Percentiles rank a stretch among this genome's conserved stretches.
These are phyloP conservation scores for Ochotona curzoniae DNA, from an alignment of 2,113 vertebrate genomes.

Conservation along the genomic window DNA sequence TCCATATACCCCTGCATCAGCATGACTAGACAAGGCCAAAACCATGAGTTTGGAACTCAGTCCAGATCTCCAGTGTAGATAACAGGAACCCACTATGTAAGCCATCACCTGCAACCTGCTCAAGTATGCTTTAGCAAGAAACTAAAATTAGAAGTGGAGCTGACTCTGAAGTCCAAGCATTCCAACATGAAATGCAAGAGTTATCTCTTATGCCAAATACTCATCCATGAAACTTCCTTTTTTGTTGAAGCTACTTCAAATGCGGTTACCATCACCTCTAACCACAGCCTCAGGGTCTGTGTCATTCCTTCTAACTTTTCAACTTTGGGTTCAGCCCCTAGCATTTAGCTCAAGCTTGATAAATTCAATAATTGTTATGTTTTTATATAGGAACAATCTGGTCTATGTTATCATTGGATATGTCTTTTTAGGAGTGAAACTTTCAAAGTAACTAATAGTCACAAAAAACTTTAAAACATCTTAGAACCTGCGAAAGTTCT, in stretches of 20 bases:
- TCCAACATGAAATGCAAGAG: too few species aligned
- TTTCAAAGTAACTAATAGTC: constrained; percentile 7
- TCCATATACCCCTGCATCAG: too few species aligned
- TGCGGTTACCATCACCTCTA: neutral
- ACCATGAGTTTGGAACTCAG: too few species aligned
- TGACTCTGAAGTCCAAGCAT: too few species aligned
- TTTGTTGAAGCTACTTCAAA: neutral
- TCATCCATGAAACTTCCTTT: too few species aligned
- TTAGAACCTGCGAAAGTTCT: constrained; percentile 4
- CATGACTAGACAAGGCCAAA: too few species aligned
- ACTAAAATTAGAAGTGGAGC: too few species aligned
- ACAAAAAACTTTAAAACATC: neutral
- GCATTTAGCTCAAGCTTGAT: constrained; percentile 34
- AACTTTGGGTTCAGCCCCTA: constrained; percentile 16
- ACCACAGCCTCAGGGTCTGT: neutral
- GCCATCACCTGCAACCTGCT: too few species aligned
- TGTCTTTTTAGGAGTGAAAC: neutral
- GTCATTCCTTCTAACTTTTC: neutral
- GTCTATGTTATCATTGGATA: neutral
- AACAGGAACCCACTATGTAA: too few species aligned
- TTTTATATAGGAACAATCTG: constrained; percentile 31
- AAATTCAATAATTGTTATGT: neutral
- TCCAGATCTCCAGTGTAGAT: too few species aligned
- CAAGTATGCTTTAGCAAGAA: too few species aligned
- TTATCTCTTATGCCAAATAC: too few species aligned